phyloP scores from a whole-genome alignment of 2,888 invertebrate genomes.

The Andrena marginata region DNA sequence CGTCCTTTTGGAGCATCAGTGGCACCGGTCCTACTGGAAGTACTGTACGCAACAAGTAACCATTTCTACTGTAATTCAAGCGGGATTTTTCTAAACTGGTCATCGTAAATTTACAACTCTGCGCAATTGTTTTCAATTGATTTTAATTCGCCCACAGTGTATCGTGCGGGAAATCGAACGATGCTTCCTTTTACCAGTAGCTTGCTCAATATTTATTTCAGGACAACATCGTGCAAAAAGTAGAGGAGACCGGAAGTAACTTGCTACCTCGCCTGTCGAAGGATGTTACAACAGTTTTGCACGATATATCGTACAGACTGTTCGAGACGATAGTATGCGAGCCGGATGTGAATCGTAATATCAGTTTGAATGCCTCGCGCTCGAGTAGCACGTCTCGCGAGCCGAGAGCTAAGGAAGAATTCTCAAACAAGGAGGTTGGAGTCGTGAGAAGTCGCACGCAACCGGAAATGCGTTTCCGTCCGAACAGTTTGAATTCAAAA shows the following conservation, averaged over 20 bases:
- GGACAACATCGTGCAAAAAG: constrained; percentile 74
- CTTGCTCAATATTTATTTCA: constrained; percentile 41
- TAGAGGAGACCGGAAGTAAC: constrained; percentile 80
- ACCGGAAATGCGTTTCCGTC: constrained; percentile 44
- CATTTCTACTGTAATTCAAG: not conserved
- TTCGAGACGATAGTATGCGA: constrained; percentile 74
- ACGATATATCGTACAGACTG: constrained; percentile 73
- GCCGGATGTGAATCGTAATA: constrained; percentile 65
- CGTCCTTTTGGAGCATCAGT: constrained; percentile 80
- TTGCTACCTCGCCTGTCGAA: constrained; percentile 77
- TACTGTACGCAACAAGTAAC: constrained; percentile 57
- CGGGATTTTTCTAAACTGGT: not conserved
- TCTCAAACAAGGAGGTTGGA: not conserved
- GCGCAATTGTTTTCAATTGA: not conserved
- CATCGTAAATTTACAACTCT: not conserved
- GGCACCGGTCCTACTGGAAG: constrained; percentile 74
- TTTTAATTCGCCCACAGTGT: not conserved
- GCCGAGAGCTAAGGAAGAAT: not conserved
- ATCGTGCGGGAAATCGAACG: not conserved
- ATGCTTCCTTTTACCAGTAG: not conserved
- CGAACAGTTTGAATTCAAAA: constrained; percentile 3
- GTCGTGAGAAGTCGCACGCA: constrained; percentile 48
- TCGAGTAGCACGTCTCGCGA: constrained; percentile 5
- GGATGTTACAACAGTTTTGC: constrained; percentile 70
- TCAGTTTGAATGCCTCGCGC: constrained; percentile 30